Conservation (phyloP, 1,140 invertebrate genomes). For the Choristoneura fumiferana region DNA sequence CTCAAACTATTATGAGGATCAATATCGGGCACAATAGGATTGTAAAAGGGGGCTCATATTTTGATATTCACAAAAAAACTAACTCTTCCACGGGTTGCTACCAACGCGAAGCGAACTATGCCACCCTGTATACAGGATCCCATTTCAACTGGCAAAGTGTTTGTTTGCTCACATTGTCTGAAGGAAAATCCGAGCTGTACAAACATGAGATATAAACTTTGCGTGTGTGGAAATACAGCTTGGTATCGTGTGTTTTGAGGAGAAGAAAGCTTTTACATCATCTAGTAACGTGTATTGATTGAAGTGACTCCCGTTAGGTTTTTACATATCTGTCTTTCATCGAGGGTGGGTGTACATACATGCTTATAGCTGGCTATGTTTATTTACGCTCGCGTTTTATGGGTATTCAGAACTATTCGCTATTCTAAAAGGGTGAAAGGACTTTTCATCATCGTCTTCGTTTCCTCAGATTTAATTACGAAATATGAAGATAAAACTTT, state of each 20-base stretch:
- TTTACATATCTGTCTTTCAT: conserved; percentile 72
- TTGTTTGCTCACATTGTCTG: conserved; percentile 58
- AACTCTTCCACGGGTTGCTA: conserved; percentile 58
- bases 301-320: conserved; percentile 73
- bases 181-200: conserved; percentile 45
- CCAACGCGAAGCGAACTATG: not conserved
- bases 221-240: conserved; percentile 30
- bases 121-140: conserved; percentile 37
- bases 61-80: conserved; percentile 73
- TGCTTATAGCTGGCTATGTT: conserved; percentile 20
- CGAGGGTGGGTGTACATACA: conserved; percentile 52
- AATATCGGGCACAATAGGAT: conserved; percentile 74
- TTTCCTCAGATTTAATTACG: no score
- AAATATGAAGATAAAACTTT: no score
- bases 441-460: not conserved
- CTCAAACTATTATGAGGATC: conserved; percentile 73
- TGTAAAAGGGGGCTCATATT: conserved; percentile 76
- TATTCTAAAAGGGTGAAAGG: conserved; percentile 3
- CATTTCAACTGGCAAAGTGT: conserved; percentile 53
- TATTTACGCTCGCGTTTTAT: conserved; percentile 13
- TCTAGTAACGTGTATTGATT: conserved; percentile 75
- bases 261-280: conserved; percentile 71
- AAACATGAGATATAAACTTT: conserved; percentile 29
- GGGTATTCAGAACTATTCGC: not conserved
- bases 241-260: conserved; percentile 27